Percentiles rank a stretch among this genome's conserved stretches.
These are phyloP conservation scores for human DNA, from an alignment of 2,113 vertebrate genomes.

Conservation along the genomic window DNA sequence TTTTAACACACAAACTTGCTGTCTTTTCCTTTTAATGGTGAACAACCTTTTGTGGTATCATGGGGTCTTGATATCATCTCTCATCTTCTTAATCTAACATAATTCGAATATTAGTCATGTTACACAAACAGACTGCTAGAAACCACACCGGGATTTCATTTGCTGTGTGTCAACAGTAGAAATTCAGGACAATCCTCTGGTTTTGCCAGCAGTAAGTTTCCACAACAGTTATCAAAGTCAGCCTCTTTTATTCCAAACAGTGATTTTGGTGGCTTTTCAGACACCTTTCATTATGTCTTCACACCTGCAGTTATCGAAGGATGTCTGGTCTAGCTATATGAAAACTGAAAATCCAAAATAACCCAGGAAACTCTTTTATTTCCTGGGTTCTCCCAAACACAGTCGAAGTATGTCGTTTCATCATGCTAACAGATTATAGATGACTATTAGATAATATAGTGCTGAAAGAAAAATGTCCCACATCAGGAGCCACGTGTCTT, in stretches of 20 bases:
- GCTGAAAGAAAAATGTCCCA: background rate
- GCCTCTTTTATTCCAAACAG: background rate
- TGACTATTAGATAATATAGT: background rate
- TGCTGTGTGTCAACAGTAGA: background rate
- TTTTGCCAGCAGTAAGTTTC: background rate
- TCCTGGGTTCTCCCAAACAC: background rate
- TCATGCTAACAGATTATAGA: background rate
- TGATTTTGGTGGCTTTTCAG: background rate
- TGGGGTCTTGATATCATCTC: background rate
- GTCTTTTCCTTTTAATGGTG: background rate
- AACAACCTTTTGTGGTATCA: background rate
- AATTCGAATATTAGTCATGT: background rate
- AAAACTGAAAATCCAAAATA: background rate
- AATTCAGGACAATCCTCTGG: background rate
- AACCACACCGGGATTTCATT: background rate
- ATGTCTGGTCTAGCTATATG: background rate
- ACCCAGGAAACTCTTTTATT: background rate
- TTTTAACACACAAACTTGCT: background rate
- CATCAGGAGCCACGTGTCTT: background rate
- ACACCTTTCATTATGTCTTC: background rate
- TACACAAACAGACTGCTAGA: background rate
- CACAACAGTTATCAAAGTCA: background rate
- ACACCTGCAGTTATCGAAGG: fast-evolving
- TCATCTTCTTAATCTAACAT: background rate
- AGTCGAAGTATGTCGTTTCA: background rate